Base-by-base conservation (phyloP, 2,888 invertebrate species). In the Drepanosiphum platanoidis region DNA sequence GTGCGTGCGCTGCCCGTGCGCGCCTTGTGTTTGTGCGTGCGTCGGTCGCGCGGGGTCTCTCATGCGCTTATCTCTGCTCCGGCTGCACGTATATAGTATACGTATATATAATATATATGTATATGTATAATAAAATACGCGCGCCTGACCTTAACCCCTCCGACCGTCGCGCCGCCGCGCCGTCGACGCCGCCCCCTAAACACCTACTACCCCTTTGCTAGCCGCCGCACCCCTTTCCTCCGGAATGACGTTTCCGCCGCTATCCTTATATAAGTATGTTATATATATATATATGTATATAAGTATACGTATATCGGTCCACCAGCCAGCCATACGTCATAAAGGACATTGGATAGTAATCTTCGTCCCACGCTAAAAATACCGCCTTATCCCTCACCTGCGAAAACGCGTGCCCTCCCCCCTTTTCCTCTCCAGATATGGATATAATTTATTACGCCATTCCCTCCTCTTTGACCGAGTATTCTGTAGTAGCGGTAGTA, bases 41-140 rank as follows among this genome's bases (percentile, higher is more conserved):
- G 66, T 11, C 3, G 3, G 66, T 30, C 13, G n/a, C n/a, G n/a
- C 18, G 58, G 42, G 74, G 27, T 52, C 42, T 84, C 68, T 68
- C 83, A 36, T 66, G 83, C 83, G 83, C 75, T 83, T 83, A 83
- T 83, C 83, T 75, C 72, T 32, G 61, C 64, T 61, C 72, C 30
- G 81, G 58, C 66, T 46, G 68, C 32, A 30, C n/a, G 72, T 32
- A 27, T 11, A 15, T 30, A 52, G 61, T 11, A 15, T 30, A 52
- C 34, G 18, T 52, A 18, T 34, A 58, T 34, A 75, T 52, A 52
- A n/a, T 18, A n/a, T 3, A 61, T n/a, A 61, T n/a, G n/a, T n/a
- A 61, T 27, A 27, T n/a, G 61, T 27, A 61, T 27, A 61, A 8
- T n/a, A 8, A 9, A 3, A 5, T 32, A 36, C 78, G 34, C 34